Evolutionary conservation across 1,140 invertebrate genomes (phyloP).

Genomic region (Steinernema feltiae): DNA sequence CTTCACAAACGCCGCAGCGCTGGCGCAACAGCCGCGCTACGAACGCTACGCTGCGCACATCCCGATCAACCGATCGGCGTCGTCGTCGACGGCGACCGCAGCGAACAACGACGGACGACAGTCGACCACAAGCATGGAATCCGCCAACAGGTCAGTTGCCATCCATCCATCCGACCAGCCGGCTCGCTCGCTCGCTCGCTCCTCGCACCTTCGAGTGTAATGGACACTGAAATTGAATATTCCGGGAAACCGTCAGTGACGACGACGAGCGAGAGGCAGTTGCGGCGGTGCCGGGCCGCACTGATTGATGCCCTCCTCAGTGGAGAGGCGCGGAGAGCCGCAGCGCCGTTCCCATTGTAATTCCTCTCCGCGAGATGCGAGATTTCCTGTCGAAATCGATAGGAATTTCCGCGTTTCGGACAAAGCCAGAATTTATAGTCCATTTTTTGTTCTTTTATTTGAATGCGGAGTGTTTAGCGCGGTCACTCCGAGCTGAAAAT

Average conservation of each 20-base stretch:
- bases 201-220: too few species aligned
- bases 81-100: neutral
- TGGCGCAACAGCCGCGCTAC: conserved; percentile 32
- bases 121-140: conserved; percentile 54
- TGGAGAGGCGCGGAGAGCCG: neutral
- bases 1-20: conserved; percentile 32
- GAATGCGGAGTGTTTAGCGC: too few species aligned
- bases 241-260: neutral
- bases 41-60: conserved; percentile 56
- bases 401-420: neutral
- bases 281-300: neutral
- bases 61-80: conserved; percentile 33
- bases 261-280: neutral
- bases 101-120: conserved; percentile 42
- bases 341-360: conserved; percentile 9
- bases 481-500: too few species aligned
- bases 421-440: neutral
- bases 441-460: neutral
- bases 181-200: too few species aligned
- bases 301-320: conserved; percentile 14
- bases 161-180: neutral
- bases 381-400: conserved; percentile 1
- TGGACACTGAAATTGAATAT: conserved; percentile 13
- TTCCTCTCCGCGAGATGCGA: neutral
- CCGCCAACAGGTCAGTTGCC: conserved; percentile 44